Percentiles rank a stretch among this genome's conserved stretches.
Conservation (phyloP, 1,140 invertebrate species). For the Drosophila sp. region DNA sequence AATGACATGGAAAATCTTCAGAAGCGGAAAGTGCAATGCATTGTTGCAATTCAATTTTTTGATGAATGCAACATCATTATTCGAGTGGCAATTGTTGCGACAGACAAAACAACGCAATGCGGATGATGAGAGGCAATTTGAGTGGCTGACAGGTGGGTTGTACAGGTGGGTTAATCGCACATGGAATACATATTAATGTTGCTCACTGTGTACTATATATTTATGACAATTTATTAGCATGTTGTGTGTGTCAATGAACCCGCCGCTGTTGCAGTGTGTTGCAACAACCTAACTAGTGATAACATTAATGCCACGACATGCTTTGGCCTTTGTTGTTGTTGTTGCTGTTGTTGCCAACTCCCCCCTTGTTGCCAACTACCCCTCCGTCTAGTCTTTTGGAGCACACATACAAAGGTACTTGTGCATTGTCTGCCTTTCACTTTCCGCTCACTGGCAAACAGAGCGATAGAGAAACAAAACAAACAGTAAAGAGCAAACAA, state of each 20-base stretch:
- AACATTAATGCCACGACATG: slow-evolving; percentile 44
- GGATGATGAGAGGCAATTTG: slow-evolving; percentile 12
- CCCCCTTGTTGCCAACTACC: neutral
- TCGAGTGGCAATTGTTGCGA: slow-evolving; percentile 44
- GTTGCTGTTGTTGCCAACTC: no score
- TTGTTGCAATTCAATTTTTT: slow-evolving; percentile 37
- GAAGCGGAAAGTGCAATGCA: slow-evolving; percentile 53
- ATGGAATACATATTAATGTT: slow-evolving; percentile 11
- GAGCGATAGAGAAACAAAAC: slow-evolving; percentile 45
- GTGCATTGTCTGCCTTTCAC: slow-evolving; percentile 65
- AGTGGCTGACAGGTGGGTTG: neutral
- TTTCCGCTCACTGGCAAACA: slow-evolving; percentile 57
- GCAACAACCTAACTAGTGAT: slow-evolving; percentile 37
- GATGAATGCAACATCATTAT: slow-evolving; percentile 50
- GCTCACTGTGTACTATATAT: slow-evolving; percentile 8
- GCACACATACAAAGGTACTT: slow-evolving; percentile 2
- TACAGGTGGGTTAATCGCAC: slow-evolving; percentile 6
- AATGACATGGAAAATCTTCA: slow-evolving; percentile 47
- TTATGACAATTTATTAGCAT: slow-evolving; percentile 72
- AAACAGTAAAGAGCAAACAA: slow-evolving; percentile 54
- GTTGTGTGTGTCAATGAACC: slow-evolving; percentile 49
- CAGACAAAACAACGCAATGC: slow-evolving; percentile 56
- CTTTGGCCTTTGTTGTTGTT: slow-evolving; percentile 42
- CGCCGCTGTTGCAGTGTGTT: slow-evolving; percentile 23
- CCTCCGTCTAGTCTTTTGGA: neutral